Conservation (phyloP, 2,797 vertebrate genomes). For the Synanceia verrucosa region DNA sequence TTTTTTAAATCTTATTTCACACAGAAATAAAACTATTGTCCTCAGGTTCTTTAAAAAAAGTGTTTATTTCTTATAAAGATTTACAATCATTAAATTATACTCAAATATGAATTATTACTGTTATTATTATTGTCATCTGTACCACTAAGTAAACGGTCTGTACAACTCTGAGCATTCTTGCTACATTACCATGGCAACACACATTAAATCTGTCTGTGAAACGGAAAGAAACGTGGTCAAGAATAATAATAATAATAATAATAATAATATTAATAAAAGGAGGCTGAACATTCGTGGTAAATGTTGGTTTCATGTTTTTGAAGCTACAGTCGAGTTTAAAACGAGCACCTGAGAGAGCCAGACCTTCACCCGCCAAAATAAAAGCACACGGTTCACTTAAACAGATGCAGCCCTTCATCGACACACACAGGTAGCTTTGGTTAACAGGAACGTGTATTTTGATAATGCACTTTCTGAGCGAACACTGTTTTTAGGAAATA, state of each 20-base stretch:
- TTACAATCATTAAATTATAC: conserved; percentile 63
- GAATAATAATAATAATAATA: conserved; percentile 54
- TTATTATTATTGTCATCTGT: background rate
- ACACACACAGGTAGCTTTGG: conserved; percentile 70
- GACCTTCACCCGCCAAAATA: conserved; percentile 28
- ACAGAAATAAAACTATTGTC: background rate
- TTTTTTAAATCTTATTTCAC: too few relatives aligned
- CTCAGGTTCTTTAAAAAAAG: conserved; percentile 40
- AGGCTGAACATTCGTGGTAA: conserved; percentile 62
- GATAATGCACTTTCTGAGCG: conserved; percentile 62
- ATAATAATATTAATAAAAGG: too few relatives aligned
- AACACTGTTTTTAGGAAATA: conserved; percentile 58
- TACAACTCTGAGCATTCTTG: conserved; percentile 25
- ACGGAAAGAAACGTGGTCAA: conserved; percentile 62
- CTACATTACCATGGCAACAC: conserved; percentile 55
- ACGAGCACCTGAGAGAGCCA: conserved; percentile 70
- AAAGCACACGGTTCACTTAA: conserved; percentile 31
- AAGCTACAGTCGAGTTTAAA: conserved; percentile 42
- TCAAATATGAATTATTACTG: conserved; percentile 50
- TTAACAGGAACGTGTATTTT: conserved; percentile 56
- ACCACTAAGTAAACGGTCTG: conserved; percentile 2
- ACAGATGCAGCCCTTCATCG: conserved; percentile 11
- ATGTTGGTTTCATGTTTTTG: conserved; percentile 32
- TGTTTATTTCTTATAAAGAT: conserved; percentile 80
- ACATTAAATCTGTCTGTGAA: conserved; percentile 20